Evolutionary conservation across 35 echinoderm and acorn worm species (phyloP), one percentile per base, ranked within the genome.

Genomic region (Ptychodera flava): DNA sequence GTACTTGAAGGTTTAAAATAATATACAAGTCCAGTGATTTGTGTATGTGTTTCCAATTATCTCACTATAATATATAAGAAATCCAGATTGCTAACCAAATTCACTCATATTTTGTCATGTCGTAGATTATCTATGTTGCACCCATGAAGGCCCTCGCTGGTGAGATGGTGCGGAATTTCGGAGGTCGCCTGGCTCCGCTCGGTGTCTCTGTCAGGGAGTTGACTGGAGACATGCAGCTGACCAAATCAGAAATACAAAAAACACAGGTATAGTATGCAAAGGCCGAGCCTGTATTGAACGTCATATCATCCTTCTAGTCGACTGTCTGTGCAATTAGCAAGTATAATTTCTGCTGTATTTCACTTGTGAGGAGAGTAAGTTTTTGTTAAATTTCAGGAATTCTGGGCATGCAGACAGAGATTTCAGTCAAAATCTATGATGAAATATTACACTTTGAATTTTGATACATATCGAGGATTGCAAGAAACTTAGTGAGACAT

Each of bases 141-240:
- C 95, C 95, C 14, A 98, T 98, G 95, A 98, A 98, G 79, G 95
- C 95, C 10, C 78, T 98, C 0, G 95, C 95, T 0, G 95, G 92
- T 38, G 95, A 98, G 77, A 98, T 98, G 95, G 95, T 98, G 37
- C 35, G 95, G 36, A 98, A 98, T 79, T 98, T 98, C 90, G 95
- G 95, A 1, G 87, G 80, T 0, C 95, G 95, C 30, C 88, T 98
- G 0, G 36, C 92, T 22, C 92, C 95, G 0, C 87, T 98, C 1
- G 95, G 95, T 32, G 91, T 98, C 77, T 53, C 80, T n/a, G 95
- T 98, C 30, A 98, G 88, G 79, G 95, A 98, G 53, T 82, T 98
- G 76, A 98, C 95, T 28, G 95, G 95, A 38, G 95, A 98, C 80
- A 94, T 98, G 92, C 95, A 98, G 37, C 95, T 98, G 10, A 94